Base-by-base conservation (phyloP, 2,888 invertebrate species). In the Scrobipalpa costella region DNA sequence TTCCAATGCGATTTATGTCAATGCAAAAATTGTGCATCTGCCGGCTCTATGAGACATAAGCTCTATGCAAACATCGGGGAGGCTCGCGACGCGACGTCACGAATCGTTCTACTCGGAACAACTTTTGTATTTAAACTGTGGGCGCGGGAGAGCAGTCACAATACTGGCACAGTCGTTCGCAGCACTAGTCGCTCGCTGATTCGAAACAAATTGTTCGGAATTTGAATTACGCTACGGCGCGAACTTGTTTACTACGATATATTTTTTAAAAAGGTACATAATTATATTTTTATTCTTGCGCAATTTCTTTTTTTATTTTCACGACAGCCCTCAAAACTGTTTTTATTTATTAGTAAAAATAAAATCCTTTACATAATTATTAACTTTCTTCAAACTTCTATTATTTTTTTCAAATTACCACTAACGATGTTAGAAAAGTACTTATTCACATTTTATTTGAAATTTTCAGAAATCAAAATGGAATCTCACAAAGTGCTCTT, bases 401-500 rank as follows among this genome's bases (percentile, higher is more conserved):
- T n/a, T n/a, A n/a, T n/a, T n/a, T n/a, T n/a, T n/a, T n/a, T n/a
- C n/a, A n/a, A n/a, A n/a, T n/a, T n/a, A n/a, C n/a, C n/a, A n/a
- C n/a, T n/a, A n/a, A n/a, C n/a, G n/a, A n/a, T n/a, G n/a, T n/a
- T n/a, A 11, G 7, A 33, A 52, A 52, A n/a, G n/a, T 19, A 19
- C 15, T 34, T n/a, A n/a, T n/a, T n/a, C n/a, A n/a, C n/a, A 34
- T 1, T 11, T 55, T 19, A 17, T 58, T 44, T 59, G 8, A 1
- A 8, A 5, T 15, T 60, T 47, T 8, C 59, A 60, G 59, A 71
- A 75, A 27, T 27, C 66, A 74, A 62, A 80, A 85, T 83, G 85
- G 78, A 78, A 19, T 65, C 68, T n/a, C 71, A 68, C 72, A 79
- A 74, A 73, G 73, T 80, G 65, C 34, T 73, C 3, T 63, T 84